Conservation (phyloP, 1,140 invertebrate genomes). For the Drosophila albomicans region DNA sequence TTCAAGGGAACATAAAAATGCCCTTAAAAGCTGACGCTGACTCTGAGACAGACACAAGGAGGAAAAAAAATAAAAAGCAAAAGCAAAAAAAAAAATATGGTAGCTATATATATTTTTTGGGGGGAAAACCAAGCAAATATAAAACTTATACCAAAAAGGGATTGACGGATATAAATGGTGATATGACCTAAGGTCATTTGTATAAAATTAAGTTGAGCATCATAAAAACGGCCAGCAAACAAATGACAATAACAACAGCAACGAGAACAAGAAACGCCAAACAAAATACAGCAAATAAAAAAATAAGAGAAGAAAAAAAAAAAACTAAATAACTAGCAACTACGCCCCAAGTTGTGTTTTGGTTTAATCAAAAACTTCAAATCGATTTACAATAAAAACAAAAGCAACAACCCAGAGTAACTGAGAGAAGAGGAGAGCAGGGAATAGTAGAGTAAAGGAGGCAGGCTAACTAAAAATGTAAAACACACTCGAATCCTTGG, state of each 20-base stretch:
- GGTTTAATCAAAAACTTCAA: conserved; percentile 79
- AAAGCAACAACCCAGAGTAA: conserved; percentile 13
- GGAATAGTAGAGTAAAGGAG: not conserved
- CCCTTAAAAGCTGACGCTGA: conserved; percentile 70
- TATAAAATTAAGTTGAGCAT: conserved; percentile 84
- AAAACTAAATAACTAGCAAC: conserved; percentile 38
- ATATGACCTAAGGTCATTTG: conserved; percentile 82
- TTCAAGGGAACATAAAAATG: conserved; percentile 80
- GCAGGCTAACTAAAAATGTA: conserved; percentile 40
- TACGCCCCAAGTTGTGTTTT: conserved; percentile 45
- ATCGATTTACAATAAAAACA: conserved; percentile 77
- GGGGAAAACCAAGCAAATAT: conserved; percentile 73
- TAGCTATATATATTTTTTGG: not conserved
- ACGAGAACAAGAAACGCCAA: conserved; percentile 2
- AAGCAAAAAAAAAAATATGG: conserved; percentile 7
- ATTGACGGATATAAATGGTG: conserved; percentile 83
- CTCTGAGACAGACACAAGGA: conserved; percentile 50
- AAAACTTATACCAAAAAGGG: conserved; percentile 82
- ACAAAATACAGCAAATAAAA: conserved; percentile 20
- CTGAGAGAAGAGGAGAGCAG: not conserved
- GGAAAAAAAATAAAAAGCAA: conserved; percentile 13
- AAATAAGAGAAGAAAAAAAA: conserved; percentile 20
- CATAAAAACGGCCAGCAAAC: conserved; percentile 65
- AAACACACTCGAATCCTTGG: conserved; percentile 45
- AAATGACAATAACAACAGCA: conserved; percentile 38